Percentiles rank a stretch among this genome's conserved stretches.
Conservation (phyloP, 2,888 invertebrate genomes). For the Megamerina dolium region DNA sequence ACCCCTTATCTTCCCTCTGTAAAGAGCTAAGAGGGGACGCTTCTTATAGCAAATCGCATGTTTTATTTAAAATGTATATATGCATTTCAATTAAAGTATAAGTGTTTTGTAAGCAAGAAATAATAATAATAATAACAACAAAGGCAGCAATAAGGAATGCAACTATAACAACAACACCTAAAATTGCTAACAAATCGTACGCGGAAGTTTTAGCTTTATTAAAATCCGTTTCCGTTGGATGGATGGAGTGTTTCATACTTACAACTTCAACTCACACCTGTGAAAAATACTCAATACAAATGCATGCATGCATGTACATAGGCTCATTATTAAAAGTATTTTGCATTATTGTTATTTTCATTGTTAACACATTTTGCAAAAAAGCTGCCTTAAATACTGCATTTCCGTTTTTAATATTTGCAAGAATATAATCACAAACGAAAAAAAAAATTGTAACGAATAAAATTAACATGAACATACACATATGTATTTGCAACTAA, state of each 20-base stretch:
- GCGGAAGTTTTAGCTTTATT: conserved; percentile 15
- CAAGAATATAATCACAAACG: neutral
- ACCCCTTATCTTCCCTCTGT: too few species aligned
- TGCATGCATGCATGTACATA: neutral
- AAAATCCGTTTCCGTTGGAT: conserved; percentile 15
- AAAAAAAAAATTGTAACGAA: neutral
- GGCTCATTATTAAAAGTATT: neutral
- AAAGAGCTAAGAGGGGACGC: too few species aligned
- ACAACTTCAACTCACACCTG: conserved; percentile 4
- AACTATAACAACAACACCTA: too few species aligned
- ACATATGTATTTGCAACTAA: too few species aligned
- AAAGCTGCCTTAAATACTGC: conserved; percentile 13
- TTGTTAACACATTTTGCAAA: too few species aligned
- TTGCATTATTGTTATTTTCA: neutral
- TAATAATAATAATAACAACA: too few species aligned
- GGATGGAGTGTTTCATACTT: neutral
- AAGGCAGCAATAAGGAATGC: too few species aligned
- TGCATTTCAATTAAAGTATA: too few species aligned
- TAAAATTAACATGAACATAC: conserved; percentile 7
- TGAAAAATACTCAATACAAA: neutral
- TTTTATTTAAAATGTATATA: too few species aligned
- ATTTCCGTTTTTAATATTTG: conserved; percentile 5
- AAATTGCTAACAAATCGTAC: too few species aligned
- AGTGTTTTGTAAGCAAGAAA: too few species aligned
- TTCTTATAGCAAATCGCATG: too few species aligned